Conservation (phyloP, 2,888 invertebrate species). For the Cheilosia vulpina region DNA sequence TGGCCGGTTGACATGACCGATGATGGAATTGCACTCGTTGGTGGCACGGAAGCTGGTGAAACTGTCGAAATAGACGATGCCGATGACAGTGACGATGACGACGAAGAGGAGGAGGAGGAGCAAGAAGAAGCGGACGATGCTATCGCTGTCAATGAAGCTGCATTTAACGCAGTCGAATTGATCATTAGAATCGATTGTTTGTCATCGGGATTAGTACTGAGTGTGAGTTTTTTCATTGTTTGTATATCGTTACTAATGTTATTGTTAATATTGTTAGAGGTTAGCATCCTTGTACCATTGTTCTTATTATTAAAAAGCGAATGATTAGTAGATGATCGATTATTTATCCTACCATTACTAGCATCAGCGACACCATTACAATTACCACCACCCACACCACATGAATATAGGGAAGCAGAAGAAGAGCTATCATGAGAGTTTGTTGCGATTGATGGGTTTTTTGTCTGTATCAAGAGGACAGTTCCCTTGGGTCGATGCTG, state of each 20-base stretch:
- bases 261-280: conserved; percentile 72
- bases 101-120: conserved; percentile 43
- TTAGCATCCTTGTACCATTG: conserved; percentile 69
- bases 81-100: conserved; percentile 37
- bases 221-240: conserved; percentile 70
- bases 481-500: conserved; percentile 51
- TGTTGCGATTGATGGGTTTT: conserved; percentile 45
- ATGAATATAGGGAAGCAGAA: conserved; percentile 59
- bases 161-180: conserved; percentile 72
- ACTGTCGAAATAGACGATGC: conserved; percentile 74
- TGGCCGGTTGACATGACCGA: conserved; percentile 72
- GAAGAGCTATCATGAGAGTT: conserved; percentile 45
- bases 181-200: conserved; percentile 74
- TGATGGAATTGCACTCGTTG: conserved; percentile 73
- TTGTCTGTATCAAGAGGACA: conserved; percentile 73
- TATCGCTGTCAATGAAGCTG: conserved; percentile 67
- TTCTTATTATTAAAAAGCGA: conserved; percentile 65
- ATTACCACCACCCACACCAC: conserved; percentile 54
- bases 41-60: conserved; percentile 77
- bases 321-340: conserved; percentile 48
- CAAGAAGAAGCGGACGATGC: conserved; percentile 36
- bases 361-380: conserved; percentile 6
- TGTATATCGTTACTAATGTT: conserved; percentile 70
- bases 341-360: conserved; percentile 37
- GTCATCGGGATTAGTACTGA: conserved; percentile 67